phyloP scores from a whole-genome alignment of 2,888 invertebrate species.

The Dilophus febrilis region DNA sequence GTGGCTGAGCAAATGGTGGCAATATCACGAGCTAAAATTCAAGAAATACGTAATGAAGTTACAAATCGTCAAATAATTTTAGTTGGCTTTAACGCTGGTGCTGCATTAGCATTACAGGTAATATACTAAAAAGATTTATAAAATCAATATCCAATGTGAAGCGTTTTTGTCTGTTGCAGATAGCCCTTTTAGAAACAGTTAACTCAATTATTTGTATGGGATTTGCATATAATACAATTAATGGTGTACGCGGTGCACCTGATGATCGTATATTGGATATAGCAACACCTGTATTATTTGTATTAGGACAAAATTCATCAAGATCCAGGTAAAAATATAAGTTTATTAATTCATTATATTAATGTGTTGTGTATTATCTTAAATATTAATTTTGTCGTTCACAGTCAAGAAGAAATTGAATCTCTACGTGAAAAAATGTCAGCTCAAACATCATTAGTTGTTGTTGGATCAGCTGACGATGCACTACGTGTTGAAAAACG shows the following conservation, averaged over 20 bases:
- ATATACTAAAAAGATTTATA: too few species aligned
- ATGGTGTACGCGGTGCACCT: slow-evolving; percentile 55
- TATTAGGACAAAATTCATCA: slow-evolving; percentile 58
- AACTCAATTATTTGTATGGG: slow-evolving; percentile 61
- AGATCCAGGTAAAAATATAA: slow-evolving; percentile 33
- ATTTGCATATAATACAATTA: slow-evolving; percentile 55
- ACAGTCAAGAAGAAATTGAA: slow-evolving; percentile 57
- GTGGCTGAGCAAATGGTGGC: slow-evolving; percentile 46
- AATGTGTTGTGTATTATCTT: too few species aligned
- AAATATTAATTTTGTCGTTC: slow-evolving; percentile 14
- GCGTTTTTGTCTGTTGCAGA: too few species aligned
- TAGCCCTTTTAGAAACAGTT: slow-evolving; percentile 41
- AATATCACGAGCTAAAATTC: slow-evolving; percentile 49
- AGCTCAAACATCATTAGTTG: slow-evolving; percentile 55
- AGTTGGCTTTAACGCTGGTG: slow-evolving; percentile 63
- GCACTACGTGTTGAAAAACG: slow-evolving; percentile 48
- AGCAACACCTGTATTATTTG: slow-evolving; percentile 56
- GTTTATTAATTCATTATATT: background rate
- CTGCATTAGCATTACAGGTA: slow-evolving; percentile 56
- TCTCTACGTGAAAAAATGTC: slow-evolving; percentile 57
- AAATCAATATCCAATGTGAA: too few species aligned
- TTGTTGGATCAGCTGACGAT: slow-evolving; percentile 68
- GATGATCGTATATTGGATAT: slow-evolving; percentile 59
- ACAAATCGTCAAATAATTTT: slow-evolving; percentile 53
- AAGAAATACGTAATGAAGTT: slow-evolving; percentile 48